These are phyloP conservation scores for Epinotia bilunana DNA, from an alignment of 2,888 invertebrate genomes.

Conservation along the genomic window DNA sequence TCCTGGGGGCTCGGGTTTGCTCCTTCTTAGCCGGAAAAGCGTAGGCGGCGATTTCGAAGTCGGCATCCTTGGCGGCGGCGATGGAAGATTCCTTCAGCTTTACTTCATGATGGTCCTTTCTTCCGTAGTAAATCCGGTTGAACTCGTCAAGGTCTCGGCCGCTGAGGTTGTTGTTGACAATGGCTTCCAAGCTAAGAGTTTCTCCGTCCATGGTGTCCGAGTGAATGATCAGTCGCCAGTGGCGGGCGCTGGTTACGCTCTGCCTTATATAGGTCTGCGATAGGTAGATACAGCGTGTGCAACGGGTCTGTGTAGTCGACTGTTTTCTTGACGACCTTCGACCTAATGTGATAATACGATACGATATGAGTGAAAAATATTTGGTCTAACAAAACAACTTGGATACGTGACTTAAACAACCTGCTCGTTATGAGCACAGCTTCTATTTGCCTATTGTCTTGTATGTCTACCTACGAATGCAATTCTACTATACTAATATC, in stretches of 20 bases:
- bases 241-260: constrained; percentile 43
- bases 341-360: constrained; percentile 65
- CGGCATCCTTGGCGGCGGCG: constrained; percentile 82
- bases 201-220: constrained; percentile 72
- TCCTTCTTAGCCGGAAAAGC: constrained; percentile 78
- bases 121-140: constrained; percentile 77
- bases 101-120: constrained; percentile 70
- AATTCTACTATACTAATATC: not conserved
- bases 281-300: constrained; percentile 49
- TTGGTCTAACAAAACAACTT: constrained; percentile 57
- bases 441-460: constrained; percentile 11
- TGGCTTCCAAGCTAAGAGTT: constrained; percentile 75
- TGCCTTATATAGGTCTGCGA: constrained; percentile 35
- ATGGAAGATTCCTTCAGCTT: constrained; percentile 77
- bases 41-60: constrained; percentile 81
- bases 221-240: constrained; percentile 56
- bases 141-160: constrained; percentile 77
- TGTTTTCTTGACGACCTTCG: constrained; percentile 69
- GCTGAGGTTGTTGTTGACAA: constrained; percentile 74
- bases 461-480: not conserved
- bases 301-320: constrained; percentile 62
- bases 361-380: constrained; percentile 69
- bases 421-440: not conserved
- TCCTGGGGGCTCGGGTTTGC: constrained; percentile 86
- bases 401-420: constrained; percentile 43